phyloP scores from a whole-genome alignment of 2,797 vertebrate species.

The Labeo calbasu region DNA sequence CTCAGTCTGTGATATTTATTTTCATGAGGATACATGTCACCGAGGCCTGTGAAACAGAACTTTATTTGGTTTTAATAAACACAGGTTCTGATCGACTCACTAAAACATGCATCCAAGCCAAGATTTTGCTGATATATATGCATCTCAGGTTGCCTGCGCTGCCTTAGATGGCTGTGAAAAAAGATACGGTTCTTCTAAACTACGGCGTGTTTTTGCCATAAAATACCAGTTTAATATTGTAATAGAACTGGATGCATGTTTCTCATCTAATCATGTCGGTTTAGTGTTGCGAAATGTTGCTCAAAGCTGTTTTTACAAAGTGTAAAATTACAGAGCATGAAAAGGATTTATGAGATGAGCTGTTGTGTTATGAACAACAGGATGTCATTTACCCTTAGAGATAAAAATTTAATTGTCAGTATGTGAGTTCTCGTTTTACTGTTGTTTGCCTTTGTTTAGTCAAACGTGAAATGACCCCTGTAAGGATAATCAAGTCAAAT shows the following conservation, averaged over 20 bases:
- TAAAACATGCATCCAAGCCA: conserved; percentile 63
- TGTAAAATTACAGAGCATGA: conserved; percentile 40
- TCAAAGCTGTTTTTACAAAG: conserved; percentile 31
- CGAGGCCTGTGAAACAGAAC: conserved; percentile 51
- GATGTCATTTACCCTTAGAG: conserved; percentile 3
- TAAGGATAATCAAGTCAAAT: background rate
- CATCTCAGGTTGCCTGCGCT: conserved; percentile 60
- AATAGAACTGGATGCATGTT: conserved; percentile 50
- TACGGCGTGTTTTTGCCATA: conserved; percentile 57
- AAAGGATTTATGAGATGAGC: conserved; percentile 5
- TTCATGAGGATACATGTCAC: conserved; percentile 56
- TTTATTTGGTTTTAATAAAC: conserved; percentile 61
- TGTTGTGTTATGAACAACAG: conserved; percentile 11
- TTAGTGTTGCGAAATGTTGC: conserved; percentile 53
- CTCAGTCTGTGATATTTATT: conserved; percentile 61
- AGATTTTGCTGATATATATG: conserved; percentile 64
- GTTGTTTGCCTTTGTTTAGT: background rate
- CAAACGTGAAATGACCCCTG: background rate
- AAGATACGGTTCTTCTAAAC: conserved; percentile 54
- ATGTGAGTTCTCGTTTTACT: background rate
- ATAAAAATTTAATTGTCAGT: background rate
- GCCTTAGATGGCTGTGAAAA: conserved; percentile 66
- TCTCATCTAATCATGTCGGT: conserved; percentile 49
- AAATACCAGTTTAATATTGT: conserved; percentile 58
- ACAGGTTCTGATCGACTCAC: conserved; percentile 30